Evolutionary conservation across 2,797 vertebrate species (phyloP).

Genomic region (Eleutherodactylus coqui): DNA sequence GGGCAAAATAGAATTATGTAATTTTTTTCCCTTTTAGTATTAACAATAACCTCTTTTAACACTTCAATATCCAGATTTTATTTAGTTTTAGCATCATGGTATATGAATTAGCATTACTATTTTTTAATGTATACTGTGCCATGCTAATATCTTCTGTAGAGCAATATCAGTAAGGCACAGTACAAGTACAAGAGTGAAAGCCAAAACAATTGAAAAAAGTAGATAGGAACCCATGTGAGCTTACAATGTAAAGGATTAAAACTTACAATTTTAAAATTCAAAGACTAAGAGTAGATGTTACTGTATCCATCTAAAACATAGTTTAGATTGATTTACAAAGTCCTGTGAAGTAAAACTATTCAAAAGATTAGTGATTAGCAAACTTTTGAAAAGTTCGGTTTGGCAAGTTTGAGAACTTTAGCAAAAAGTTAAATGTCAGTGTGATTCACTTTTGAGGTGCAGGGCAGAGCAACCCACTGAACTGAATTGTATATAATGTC

Average conservation of each 20-base stretch:
- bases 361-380: too few relatives aligned
- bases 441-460: too few relatives aligned
- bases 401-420: too few relatives aligned
- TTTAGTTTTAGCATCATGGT: background rate
- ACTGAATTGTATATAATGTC: too few relatives aligned
- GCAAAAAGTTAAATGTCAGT: too few relatives aligned
- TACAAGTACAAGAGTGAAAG: background rate
- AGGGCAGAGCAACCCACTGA: too few relatives aligned
- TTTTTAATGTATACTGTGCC: background rate
- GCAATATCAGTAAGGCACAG: background rate
- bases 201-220: background rate
- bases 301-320: too few relatives aligned
- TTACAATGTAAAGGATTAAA: background rate
- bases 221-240: background rate
- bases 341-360: too few relatives aligned
- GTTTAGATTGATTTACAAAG: too few relatives aligned
- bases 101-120: background rate
- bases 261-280: too few relatives aligned
- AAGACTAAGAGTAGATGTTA: too few relatives aligned
- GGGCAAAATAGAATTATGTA: conserved; percentile 33
- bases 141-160: background rate
- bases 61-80: conserved; percentile 3
- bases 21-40: conserved; percentile 25
- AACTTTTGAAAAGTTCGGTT: too few relatives aligned
- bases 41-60: conserved; percentile 42